A percentile compares a stretch with the other conserved stretches of the same genome.
These are phyloP conservation scores for Bradypodion ventrale DNA, from an alignment of 2,797 vertebrate species.

Conservation along the genomic window DNA sequence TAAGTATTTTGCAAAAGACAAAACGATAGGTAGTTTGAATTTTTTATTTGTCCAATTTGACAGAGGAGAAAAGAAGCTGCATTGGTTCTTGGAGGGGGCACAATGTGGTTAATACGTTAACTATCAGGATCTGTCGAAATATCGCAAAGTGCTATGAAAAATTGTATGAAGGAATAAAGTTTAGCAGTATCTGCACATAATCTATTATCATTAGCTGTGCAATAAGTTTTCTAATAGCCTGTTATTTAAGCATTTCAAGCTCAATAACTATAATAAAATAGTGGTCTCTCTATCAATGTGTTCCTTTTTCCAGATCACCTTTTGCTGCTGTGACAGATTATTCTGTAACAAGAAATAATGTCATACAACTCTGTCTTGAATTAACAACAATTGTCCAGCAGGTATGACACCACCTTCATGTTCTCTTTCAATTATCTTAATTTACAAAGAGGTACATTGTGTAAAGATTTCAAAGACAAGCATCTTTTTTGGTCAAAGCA, in stretches of 20 bases:
- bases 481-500: neutral
- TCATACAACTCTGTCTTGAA: slow-evolving; percentile 98
- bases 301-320: slow-evolving; percentile 90
- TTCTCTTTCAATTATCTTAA: neutral
- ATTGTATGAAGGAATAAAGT: neutral
- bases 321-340: slow-evolving; percentile 98
- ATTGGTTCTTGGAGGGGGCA: too few relatives aligned
- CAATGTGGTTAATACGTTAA: neutral
- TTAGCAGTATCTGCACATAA: neutral
- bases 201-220: neutral
- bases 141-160: neutral
- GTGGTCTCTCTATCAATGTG: slow-evolving; percentile 25
- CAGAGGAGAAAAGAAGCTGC: neutral
- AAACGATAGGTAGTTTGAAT: neutral
- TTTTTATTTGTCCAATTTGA: neutral
- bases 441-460: neutral
- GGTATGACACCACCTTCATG: slow-evolving; percentile 73
- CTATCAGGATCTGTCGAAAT: neutral
- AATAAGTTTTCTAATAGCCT: neutral
- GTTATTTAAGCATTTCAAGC: neutral
- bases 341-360: slow-evolving; percentile 96
- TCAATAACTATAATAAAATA: neutral
- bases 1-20: neutral
- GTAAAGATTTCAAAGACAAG: neutral
- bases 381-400: slow-evolving; percentile 98